Percentiles rank a stretch among this genome's conserved stretches.
Conservation (phyloP, 2,797 vertebrate genomes). For the Onychomys leucogaster region DNA sequence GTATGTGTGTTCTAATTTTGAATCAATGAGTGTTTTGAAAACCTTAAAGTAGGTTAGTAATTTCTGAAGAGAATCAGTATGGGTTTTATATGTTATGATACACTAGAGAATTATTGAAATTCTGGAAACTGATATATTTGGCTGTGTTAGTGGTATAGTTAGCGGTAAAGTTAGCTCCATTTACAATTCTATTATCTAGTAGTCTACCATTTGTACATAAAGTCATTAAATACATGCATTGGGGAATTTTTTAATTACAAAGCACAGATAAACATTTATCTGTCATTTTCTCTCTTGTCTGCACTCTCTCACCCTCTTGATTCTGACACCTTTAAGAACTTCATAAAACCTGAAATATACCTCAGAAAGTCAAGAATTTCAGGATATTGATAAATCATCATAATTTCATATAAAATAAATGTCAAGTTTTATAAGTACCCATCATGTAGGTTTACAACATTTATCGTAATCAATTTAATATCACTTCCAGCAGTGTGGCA, state of each 20-base stretch:
- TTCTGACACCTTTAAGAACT: conserved; percentile 13
- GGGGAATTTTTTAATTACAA: conserved; percentile 30
- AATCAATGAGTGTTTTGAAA: neutral
- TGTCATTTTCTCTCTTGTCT: neutral
- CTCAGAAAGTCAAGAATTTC: conserved; percentile 35
- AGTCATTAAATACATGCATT: conserved; percentile 4
- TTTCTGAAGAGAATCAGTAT: neutral
- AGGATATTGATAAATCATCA: conserved; percentile 47
- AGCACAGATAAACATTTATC: conserved; percentile 21
- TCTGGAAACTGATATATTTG: neutral
- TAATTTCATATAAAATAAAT: conserved; percentile 64
- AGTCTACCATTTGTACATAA: neutral
- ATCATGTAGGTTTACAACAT: conserved; percentile 74
- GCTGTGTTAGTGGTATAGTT: neutral
- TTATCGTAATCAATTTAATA: conserved; percentile 82
- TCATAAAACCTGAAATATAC: conserved; percentile 41
- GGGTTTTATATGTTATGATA: neutral
- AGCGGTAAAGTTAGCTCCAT: conserved; percentile 20
- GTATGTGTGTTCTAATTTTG: neutral
- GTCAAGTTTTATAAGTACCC: conserved; percentile 67
- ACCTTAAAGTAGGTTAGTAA: neutral
- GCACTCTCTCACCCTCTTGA: neutral
- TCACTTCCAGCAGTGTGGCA: conserved; percentile 74
- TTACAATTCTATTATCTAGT: conserved; percentile 1
- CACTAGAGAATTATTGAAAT: neutral